Percentiles rank a stretch among this genome's conserved stretches.
Conservation (phyloP, 2,888 invertebrate species). For the Sinodicranocentrus sp. region DNA sequence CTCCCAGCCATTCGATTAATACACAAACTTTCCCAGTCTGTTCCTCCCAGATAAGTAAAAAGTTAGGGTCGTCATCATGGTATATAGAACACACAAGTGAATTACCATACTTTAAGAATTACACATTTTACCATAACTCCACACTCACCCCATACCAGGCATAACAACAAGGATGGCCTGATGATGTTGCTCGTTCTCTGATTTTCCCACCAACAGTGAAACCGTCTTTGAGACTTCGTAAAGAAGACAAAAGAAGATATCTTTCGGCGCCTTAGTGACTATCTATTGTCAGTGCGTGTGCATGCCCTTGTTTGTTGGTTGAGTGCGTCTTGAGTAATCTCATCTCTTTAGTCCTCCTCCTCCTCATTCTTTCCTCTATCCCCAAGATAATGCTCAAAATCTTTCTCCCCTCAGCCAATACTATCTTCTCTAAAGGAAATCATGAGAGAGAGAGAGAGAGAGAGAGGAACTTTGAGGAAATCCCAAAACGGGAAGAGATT, state of each 20-base stretch:
- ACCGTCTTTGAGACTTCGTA: not conserved
- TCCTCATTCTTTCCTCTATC: slow-evolving; percentile 24
- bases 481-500: no score
- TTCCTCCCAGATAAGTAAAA: no score
- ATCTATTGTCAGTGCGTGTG: not conserved
- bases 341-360: slow-evolving; percentile 36
- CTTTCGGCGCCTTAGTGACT: no score
- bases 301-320: slow-evolving; percentile 43
- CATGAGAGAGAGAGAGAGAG: not conserved
- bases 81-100: not conserved
- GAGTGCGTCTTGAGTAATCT: slow-evolving; percentile 41
- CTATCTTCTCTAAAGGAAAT: not conserved
- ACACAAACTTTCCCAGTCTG: no score
- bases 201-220: not conserved
- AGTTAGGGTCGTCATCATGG: no score
- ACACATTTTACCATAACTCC: no score
- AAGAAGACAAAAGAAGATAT: not conserved
- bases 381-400: slow-evolving; percentile 36
- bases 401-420: not conserved
- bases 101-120: slow-evolving; percentile 9
- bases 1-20: no score
- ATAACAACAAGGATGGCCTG: no score
- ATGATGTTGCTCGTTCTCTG: no score
- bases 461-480: not conserved
- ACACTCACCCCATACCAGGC: no score